Conservation (phyloP, 2,888 invertebrate species). For the Chrysolina haemoptera region DNA sequence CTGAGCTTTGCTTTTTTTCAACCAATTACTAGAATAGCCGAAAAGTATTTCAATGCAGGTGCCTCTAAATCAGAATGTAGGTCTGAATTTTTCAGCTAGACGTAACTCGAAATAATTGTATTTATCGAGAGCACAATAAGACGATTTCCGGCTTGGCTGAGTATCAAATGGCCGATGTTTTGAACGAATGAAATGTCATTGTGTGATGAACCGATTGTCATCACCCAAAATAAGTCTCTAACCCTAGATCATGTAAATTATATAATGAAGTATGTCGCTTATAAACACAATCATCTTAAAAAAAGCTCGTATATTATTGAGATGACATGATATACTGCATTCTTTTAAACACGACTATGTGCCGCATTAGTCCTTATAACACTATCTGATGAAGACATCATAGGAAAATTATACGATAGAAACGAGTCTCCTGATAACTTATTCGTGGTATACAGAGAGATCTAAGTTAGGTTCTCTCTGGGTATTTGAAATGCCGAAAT, state of each 20-base stretch:
- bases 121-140: constrained; percentile 43
- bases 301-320: constrained; percentile 43
- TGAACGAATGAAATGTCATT: constrained; percentile 55
- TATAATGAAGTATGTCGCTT: constrained; percentile 39
- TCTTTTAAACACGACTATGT: constrained; percentile 34
- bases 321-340: constrained; percentile 47
- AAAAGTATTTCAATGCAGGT: constrained; percentile 14
- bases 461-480: constrained; percentile 7
- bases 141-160: constrained; percentile 56
- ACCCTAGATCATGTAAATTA: constrained; percentile 47
- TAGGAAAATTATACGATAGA: constrained; percentile 39
- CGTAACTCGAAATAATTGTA: constrained; percentile 43
- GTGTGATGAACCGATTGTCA: constrained; percentile 55
- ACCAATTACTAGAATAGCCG: constrained; percentile 18
- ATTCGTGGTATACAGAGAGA: constrained; percentile 21
- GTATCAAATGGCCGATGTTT: constrained; percentile 53
- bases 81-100: constrained; percentile 26
- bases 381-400: constrained; percentile 46
- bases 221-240: constrained; percentile 52
- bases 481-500: not conserved
- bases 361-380: constrained; percentile 37
- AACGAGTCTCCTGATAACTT: constrained; percentile 13
- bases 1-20: not conserved
- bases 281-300: constrained; percentile 34
- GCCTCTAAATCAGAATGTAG: constrained; percentile 21